A percentile compares a stretch with the other conserved stretches of the same genome.
phyloP scores from a whole-genome alignment of 1,140 invertebrate species.

The Pantala flavescens region DNA sequence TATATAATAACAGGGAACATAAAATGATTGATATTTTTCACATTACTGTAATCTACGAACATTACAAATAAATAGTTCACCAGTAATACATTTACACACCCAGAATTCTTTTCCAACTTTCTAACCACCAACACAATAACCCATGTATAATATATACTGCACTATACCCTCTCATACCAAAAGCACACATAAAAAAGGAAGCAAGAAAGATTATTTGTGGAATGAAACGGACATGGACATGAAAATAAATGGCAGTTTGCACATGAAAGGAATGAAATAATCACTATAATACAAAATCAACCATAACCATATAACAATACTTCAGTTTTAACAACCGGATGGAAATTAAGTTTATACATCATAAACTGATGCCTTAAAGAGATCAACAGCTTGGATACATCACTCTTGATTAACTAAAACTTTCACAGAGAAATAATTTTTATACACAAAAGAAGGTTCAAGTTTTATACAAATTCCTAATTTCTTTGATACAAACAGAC shows the following conservation, averaged over 20 bases:
- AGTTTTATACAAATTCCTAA: neutral
- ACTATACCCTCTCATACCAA: neutral
- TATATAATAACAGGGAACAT: neutral
- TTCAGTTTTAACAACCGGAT: neutral
- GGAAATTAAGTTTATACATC: conserved; percentile 6
- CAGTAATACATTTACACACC: conserved; percentile 1
- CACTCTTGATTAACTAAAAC: neutral
- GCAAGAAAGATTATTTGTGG: neutral
- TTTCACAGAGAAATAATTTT: neutral
- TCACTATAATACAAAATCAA: neutral
- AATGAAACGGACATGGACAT: neutral
- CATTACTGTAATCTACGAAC: neutral
- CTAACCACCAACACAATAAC: neutral
- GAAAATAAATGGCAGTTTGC: neutral
- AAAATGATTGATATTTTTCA: neutral
- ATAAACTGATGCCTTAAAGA: neutral
- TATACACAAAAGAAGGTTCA: neutral
- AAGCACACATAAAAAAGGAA: neutral
- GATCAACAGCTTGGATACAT: neutral
- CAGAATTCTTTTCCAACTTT: conserved; percentile 10
- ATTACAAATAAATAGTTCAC: conserved; percentile 11
- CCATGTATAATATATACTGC: neutral
- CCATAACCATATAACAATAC: neutral
- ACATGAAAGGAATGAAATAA: neutral
- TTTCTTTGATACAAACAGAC: neutral